Percentiles rank a stretch among this genome's conserved stretches.
Evolutionary conservation across 2,113 vertebrate genomes (phyloP).

Genomic region (Theristicus caerulescens): DNA sequence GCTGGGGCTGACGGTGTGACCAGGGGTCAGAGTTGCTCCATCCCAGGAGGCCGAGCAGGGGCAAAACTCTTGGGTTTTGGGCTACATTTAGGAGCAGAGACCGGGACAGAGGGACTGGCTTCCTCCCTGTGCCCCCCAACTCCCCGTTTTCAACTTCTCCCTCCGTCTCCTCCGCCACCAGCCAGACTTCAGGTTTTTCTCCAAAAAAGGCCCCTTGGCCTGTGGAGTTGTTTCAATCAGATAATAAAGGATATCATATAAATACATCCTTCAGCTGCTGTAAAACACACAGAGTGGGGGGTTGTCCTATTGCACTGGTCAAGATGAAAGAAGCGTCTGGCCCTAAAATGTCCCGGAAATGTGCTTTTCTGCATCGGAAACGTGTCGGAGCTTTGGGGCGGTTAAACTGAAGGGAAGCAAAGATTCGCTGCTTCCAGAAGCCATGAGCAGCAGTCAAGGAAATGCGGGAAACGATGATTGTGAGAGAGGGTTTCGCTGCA

Average conservation of each 20-base stretch:
- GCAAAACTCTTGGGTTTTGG: background rate
- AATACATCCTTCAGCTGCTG: background rate
- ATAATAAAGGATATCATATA: background rate
- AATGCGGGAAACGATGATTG: rapidly evolving
- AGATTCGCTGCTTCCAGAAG: background rate
- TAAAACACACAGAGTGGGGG: background rate
- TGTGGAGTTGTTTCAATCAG: background rate
- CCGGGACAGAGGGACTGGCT: background rate
- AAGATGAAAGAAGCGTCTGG: background rate
- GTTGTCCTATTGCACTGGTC: background rate
- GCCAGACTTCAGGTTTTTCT: background rate
- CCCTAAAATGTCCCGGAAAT: background rate
- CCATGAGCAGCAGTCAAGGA: background rate
- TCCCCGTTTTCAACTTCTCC: background rate
- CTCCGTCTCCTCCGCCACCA: background rate
- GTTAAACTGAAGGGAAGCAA: background rate
- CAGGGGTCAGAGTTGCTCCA: background rate
- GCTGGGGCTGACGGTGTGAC: rapidly evolving
- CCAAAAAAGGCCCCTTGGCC: background rate
- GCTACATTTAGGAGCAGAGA: background rate
- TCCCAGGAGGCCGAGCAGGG: background rate
- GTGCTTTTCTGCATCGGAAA: background rate
- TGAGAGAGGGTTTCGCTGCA: background rate
- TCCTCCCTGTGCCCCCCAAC: background rate
- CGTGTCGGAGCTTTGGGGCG: background rate